A percentile compares a stretch with the other conserved stretches of the same genome.
Evolutionary conservation across 2,888 invertebrate species (phyloP).

Genomic region (Drosophila nr. fundita): DNA sequence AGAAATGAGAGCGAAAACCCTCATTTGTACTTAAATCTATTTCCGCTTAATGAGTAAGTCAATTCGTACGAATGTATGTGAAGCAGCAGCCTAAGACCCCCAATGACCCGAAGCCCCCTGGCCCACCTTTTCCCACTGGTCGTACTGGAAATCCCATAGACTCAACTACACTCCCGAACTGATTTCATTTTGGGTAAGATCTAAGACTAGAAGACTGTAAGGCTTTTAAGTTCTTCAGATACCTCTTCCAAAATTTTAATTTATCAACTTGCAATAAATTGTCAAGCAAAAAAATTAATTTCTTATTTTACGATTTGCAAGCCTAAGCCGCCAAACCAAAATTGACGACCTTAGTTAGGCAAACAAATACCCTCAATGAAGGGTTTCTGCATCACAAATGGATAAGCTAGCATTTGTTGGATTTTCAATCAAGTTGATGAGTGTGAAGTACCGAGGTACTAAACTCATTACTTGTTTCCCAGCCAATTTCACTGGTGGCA

Average conservation of each 20-base stretch:
- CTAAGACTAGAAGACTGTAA: slow-evolving; percentile 1
- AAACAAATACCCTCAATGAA: background rate
- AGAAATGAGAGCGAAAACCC: background rate
- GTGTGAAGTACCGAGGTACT: background rate
- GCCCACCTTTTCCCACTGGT: background rate
- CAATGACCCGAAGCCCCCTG: background rate
- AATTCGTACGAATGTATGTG: slow-evolving; percentile 20
- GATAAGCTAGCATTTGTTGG: background rate
- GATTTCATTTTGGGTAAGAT: background rate
- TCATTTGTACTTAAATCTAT: slow-evolving; percentile 46
- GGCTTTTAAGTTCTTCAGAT: background rate
- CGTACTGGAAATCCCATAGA: background rate
- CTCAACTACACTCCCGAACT: background rate
- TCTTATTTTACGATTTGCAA: background rate
- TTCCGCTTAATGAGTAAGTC: slow-evolving; percentile 54
- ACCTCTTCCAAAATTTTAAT: background rate
- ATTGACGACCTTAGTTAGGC: background rate
- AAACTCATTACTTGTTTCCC: background rate
- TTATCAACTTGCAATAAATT: background rate
- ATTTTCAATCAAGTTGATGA: background rate
- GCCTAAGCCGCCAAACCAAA: background rate
- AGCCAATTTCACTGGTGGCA: background rate
- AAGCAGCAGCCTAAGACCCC: slow-evolving; percentile 1
- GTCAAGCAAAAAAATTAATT: background rate
- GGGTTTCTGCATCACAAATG: background rate